These are phyloP conservation scores for Leuciscus waleckii DNA, from an alignment of 2,797 vertebrate genomes.

Conservation along the genomic window DNA sequence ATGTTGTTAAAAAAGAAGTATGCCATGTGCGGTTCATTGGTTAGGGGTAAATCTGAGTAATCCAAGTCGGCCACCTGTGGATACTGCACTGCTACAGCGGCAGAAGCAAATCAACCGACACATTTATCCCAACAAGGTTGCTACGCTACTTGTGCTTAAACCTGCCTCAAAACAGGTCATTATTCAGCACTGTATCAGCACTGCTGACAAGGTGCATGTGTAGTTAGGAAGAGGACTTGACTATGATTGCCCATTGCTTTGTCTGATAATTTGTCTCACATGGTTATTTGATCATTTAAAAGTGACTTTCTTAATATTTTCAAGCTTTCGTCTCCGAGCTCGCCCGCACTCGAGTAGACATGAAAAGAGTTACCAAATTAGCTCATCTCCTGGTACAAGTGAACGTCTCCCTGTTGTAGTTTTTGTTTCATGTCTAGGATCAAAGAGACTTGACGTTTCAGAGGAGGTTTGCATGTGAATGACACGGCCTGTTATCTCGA, in stretches of 20 bases:
- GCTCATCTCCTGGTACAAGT: constrained; percentile 54
- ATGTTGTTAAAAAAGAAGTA: neutral
- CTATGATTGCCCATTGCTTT: constrained; percentile 55
- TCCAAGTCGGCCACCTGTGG: constrained; percentile 18
- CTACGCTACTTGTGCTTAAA: constrained; percentile 1
- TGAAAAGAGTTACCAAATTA: constrained; percentile 64
- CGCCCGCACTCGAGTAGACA: constrained; percentile 54
- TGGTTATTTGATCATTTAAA: constrained; percentile 56
- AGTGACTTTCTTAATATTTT: constrained; percentile 57
- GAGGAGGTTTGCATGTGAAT: constrained; percentile 55
- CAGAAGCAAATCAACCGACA: constrained; percentile 4
- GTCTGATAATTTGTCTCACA: constrained; percentile 57
- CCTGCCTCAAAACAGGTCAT: constrained; percentile 46
- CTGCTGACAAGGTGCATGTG: constrained; percentile 39
- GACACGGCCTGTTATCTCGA: constrained; percentile 61
- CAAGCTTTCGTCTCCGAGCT: constrained; percentile 51
- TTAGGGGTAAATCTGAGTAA: neutral
- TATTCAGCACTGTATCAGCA: constrained; percentile 28
- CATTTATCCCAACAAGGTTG: constrained; percentile 29
- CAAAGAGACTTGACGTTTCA: constrained; percentile 54
- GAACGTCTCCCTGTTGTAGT: constrained; percentile 52
- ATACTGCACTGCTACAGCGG: neutral
- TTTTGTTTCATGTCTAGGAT: constrained; percentile 63
- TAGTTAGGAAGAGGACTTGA: constrained; percentile 44
- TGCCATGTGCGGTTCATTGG: neutral